Evolutionary conservation across 2,797 vertebrate genomes (phyloP).

Genomic region (Myioborus miniatus): DNA sequence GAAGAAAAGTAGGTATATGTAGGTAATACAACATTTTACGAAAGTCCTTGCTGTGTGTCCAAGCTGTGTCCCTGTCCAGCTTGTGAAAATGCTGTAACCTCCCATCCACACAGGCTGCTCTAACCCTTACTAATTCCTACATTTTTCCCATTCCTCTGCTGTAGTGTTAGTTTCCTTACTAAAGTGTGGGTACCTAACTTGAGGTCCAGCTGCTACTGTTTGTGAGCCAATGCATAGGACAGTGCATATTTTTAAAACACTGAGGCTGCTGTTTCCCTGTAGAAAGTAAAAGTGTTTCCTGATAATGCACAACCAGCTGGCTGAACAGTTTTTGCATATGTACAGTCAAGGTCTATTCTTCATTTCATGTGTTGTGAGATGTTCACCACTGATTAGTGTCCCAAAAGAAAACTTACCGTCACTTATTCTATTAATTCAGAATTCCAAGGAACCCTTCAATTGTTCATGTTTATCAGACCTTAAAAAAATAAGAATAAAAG

Average conservation of each 20-base stretch:
- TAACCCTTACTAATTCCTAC: slow-evolving; percentile 35
- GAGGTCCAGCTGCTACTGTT: slow-evolving; percentile 48
- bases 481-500: slow-evolving; percentile 9
- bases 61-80: not conserved
- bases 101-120: not conserved
- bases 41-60: not conserved
- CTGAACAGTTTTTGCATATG: not conserved
- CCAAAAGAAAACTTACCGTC: not conserved
- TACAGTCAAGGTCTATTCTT: not conserved
- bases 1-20: not conserved
- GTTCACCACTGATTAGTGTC: not conserved
- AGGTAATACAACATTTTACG: not conserved
- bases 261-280: slow-evolving; percentile 39
- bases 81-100: not conserved
- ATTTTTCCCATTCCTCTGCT: slow-evolving; percentile 48
- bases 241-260: slow-evolving; percentile 46
- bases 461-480: not conserved
- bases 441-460: not conserved
- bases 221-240: slow-evolving; percentile 30
- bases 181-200: slow-evolving; percentile 22
- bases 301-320: slow-evolving; percentile 25
- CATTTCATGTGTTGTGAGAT: not conserved
- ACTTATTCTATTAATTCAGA: not conserved
- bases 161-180: slow-evolving; percentile 3
- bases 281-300: slow-evolving; percentile 13